These are phyloP conservation scores for Brachionus koreanus DNA, from an alignment of 1,140 invertebrate species.

Conservation along the genomic window DNA sequence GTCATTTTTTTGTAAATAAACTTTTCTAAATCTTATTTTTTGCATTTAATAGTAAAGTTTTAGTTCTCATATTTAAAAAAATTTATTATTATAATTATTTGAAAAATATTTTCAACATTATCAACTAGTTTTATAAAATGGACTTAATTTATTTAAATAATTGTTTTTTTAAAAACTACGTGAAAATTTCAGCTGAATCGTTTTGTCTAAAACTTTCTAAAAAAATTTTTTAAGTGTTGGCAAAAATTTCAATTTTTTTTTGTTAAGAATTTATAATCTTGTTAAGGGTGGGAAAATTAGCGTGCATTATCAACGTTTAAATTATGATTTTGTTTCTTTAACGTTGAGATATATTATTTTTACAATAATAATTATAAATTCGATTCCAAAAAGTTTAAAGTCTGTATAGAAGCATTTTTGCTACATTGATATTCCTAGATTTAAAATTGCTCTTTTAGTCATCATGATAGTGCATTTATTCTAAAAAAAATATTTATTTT, in stretches of 20 bases:
- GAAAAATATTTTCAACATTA: neutral
- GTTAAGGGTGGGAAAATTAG: neutral
- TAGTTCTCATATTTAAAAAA: neutral
- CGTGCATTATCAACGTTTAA: neutral
- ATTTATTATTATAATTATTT: neutral
- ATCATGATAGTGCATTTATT: neutral
- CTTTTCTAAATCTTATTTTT: neutral
- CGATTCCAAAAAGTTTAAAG: neutral
- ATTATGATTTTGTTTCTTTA: neutral
- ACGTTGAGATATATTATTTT: neutral
- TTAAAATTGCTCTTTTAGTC: neutral
- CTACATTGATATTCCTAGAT: neutral
- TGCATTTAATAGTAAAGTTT: neutral
- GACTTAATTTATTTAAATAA: neutral
- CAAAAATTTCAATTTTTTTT: neutral
- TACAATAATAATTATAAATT: neutral
- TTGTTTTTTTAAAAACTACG: neutral
- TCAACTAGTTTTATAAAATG: neutral
- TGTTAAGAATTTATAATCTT: neutral
- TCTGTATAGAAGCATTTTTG: neutral
- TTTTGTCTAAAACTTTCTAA: neutral
- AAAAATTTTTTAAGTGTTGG: neutral
- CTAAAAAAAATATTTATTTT: neutral
- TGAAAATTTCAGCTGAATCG: neutral
- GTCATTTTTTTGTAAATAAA: constrained; percentile 24